Base-by-base conservation (phyloP, 1,140 invertebrate genomes). In the Brachionus rotundiformis region DNA sequence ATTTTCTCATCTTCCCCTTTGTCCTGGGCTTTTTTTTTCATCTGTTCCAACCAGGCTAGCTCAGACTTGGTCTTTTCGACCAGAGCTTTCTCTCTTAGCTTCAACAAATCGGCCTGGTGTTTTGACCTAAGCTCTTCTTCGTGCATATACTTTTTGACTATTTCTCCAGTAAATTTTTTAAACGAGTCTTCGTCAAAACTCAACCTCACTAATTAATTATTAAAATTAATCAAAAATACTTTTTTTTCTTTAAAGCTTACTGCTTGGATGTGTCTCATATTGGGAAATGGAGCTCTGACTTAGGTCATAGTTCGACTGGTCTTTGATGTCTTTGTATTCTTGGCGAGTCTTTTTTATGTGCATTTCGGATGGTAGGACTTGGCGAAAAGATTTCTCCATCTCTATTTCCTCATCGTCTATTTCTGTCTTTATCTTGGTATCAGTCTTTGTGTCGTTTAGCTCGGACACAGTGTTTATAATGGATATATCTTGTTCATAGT, bases 1-100 rank as follows among this genome's bases (percentile, higher is more conserved):
- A 90, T 90, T 11, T 88, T 88, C 83, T 90, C 90, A 31, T 87
- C 87, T 16, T 84, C 83, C 0, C 87, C 87, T 82, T 88, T 88
- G 65, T 87, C 85, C 6, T 84, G 82, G 5, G 86, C 83, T 63
- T 85, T 83, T 31, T 89, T 87, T 82, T 90, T 90, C 82, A 90
- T 88, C 75, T 87, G 86, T 82, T 90, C 89, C 59, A 91, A 86
- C 82, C 90, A 86, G 54, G 89, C 87, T 10, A 90, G 86, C 82
- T 91, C 88, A 61, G 90, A 90, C 83, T 89, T 89, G 1, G 90
- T 90, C 81, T 90, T 90, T 85, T 91, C 90, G 36, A 90, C 88
- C 63, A 91, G 84, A 0, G 90, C 90, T 84, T 90, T 90, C 83
- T 90, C 90, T 16, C 88, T 86, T 25, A 89, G 86, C 82, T 89